phyloP scores from a whole-genome alignment of 2,888 invertebrate genomes.

The Mylabris sibirica region DNA sequence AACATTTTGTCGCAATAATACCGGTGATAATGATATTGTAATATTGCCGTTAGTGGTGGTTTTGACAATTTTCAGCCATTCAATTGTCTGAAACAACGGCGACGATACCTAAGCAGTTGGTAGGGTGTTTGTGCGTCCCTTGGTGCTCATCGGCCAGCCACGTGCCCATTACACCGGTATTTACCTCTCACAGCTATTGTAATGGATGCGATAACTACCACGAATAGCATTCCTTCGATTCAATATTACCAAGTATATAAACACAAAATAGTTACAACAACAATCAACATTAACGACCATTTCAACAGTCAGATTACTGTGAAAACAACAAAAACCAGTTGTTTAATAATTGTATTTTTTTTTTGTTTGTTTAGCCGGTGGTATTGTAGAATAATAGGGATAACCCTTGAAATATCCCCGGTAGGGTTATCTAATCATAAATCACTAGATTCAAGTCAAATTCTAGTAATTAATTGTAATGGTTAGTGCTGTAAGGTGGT shows the following conservation, averaged over 20 bases:
- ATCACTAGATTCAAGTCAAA: slow-evolving; percentile 48
- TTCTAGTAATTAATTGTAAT: slow-evolving; percentile 49
- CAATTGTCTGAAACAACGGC: slow-evolving; percentile 12
- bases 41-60: background rate
- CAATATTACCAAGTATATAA: slow-evolving; percentile 32
- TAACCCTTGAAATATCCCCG: background rate
- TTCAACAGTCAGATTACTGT: slow-evolving; percentile 48
- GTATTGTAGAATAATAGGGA: background rate
- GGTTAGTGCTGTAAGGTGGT: slow-evolving; percentile 45
- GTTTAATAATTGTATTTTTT: slow-evolving; percentile 28
- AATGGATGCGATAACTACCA: slow-evolving; percentile 54
- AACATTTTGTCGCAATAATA: background rate
- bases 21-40: background rate
- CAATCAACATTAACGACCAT: slow-evolving; percentile 50
- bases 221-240: slow-evolving; percentile 42
- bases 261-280: slow-evolving; percentile 39
- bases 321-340: slow-evolving; percentile 43
- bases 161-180: slow-evolving; percentile 58
- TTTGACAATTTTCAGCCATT: background rate
- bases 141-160: slow-evolving; percentile 55
- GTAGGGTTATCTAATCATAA: slow-evolving; percentile 46
- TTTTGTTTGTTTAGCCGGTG: slow-evolving; percentile 16
- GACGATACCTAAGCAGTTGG: slow-evolving; percentile 12
- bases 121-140: slow-evolving; percentile 50
- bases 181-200: slow-evolving; percentile 54